Percentiles rank a stretch among this genome's conserved stretches.
Evolutionary conservation across 2,888 invertebrate species (phyloP).

Genomic region (Spodoptera littoralis): DNA sequence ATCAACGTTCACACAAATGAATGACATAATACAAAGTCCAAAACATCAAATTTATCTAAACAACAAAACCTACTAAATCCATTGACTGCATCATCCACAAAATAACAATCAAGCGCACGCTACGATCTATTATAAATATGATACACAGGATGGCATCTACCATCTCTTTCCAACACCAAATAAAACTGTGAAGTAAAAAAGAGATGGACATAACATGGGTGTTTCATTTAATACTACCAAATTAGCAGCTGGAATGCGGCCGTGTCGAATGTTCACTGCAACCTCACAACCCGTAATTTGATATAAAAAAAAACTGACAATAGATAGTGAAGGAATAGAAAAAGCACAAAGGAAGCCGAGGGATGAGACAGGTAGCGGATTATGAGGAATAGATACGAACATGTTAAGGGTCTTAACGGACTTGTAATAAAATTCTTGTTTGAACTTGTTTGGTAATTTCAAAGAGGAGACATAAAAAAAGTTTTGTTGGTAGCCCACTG

Average conservation of each 20-base stretch:
- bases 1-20: no score
- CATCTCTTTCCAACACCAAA: constrained; percentile 38
- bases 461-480: neutral
- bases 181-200: constrained; percentile 18
- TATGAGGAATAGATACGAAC: constrained; percentile 65
- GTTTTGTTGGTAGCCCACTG: no score
- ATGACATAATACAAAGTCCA: neutral
- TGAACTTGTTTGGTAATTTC: neutral
- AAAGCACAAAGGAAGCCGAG: constrained; percentile 79
- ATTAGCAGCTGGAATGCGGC: constrained; percentile 85
- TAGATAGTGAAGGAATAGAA: constrained; percentile 65
- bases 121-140: constrained; percentile 57
- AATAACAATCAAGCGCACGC: constrained; percentile 55
- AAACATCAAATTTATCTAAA: constrained; percentile 12
- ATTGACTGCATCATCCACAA: constrained; percentile 39
- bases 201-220: constrained; percentile 58
- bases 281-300: constrained; percentile 84
- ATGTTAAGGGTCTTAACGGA: constrained; percentile 52
- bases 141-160: constrained; percentile 42
- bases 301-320: constrained; percentile 80
- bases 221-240: constrained; percentile 72
- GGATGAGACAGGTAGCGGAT: constrained; percentile 85
- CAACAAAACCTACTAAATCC: constrained; percentile 39
- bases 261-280: constrained; percentile 83
- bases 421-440: constrained; percentile 27